These are phyloP conservation scores for Eilema depressum DNA, from an alignment of 2,888 invertebrate genomes.

Conservation along the genomic window DNA sequence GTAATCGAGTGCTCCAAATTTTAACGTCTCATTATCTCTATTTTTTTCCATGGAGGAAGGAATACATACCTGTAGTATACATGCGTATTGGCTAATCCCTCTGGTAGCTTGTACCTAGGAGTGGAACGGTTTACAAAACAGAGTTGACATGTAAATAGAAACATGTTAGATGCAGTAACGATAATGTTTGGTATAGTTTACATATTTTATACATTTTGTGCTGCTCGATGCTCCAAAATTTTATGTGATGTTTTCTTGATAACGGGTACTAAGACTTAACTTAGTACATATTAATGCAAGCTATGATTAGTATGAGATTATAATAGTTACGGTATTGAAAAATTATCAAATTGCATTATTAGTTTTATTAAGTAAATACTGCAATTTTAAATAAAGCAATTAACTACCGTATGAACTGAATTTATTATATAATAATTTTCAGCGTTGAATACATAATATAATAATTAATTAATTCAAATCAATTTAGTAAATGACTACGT, in stretches of 20 bases:
- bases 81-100: background rate
- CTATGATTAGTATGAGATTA: constrained; percentile 2
- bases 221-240: background rate
- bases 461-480: constrained; percentile 33
- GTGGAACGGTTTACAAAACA: too few relatives aligned
- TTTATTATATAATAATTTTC: constrained; percentile 37
- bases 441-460: constrained; percentile 26
- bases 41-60: background rate
- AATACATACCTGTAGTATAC: background rate
- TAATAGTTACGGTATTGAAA: background rate
- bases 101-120: too few relatives aligned
- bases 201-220: background rate
- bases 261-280: background rate
- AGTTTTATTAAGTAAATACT: constrained; percentile 5
- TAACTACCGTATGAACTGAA: background rate
- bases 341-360: background rate
- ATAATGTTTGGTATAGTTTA: background rate
- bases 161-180: too few relatives aligned
- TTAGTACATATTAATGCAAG: background rate
- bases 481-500: constrained; percentile 43
- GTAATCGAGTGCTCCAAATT: background rate
- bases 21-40: background rate
- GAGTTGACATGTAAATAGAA: background rate
- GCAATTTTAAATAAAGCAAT: background rate
- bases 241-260: background rate